Evolutionary conservation across 2,113 vertebrate species (phyloP).

Genomic region (Myxocyprinus asiaticus): DNA sequence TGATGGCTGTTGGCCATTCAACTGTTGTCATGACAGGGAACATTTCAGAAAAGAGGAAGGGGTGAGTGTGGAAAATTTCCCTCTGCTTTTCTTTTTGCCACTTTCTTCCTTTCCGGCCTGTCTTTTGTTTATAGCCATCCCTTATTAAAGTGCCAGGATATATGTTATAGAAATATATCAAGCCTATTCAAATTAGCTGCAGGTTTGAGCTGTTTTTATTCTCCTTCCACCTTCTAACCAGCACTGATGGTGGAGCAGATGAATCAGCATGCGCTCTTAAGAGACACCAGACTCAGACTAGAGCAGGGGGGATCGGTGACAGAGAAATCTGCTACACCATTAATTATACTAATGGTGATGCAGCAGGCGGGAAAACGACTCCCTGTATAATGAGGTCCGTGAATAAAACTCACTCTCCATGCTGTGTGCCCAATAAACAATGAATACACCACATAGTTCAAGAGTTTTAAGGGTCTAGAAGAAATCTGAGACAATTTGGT

Average conservation of each 20-base stretch:
- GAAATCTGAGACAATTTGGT: not conserved
- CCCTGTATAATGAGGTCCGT: slow-evolving; percentile 64
- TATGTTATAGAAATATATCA: slow-evolving; percentile 66
- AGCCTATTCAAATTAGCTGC: slow-evolving; percentile 69
- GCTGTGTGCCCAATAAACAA: slow-evolving; percentile 54
- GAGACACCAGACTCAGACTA: not conserved
- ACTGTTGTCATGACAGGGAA: slow-evolving; percentile 40
- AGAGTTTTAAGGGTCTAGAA: slow-evolving; percentile 39
- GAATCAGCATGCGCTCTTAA: slow-evolving; percentile 59
- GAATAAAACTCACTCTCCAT: slow-evolving; percentile 64
- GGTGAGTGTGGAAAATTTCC: slow-evolving; percentile 27
- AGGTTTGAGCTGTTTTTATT: slow-evolving; percentile 56
- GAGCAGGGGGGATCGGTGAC: slow-evolving; percentile 48
- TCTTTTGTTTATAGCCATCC: too few relatives aligned
- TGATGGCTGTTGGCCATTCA: slow-evolving; percentile 53
- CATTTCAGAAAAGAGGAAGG: slow-evolving; percentile 43
- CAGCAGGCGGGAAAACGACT: slow-evolving; percentile 64
- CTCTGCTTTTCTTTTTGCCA: slow-evolving; percentile 19
- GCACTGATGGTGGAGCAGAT: slow-evolving; percentile 40
- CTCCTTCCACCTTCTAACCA: not conserved
- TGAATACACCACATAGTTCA: slow-evolving; percentile 41
- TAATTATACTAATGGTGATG: slow-evolving; percentile 74
- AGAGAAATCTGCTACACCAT: slow-evolving; percentile 67
- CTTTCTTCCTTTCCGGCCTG: slow-evolving; percentile 37
- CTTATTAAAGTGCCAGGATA: slow-evolving; percentile 62